Percentiles rank a stretch among this genome's conserved stretches.
phyloP scores from a whole-genome alignment of 1,140 invertebrate species.

The Lethrus apterus region DNA sequence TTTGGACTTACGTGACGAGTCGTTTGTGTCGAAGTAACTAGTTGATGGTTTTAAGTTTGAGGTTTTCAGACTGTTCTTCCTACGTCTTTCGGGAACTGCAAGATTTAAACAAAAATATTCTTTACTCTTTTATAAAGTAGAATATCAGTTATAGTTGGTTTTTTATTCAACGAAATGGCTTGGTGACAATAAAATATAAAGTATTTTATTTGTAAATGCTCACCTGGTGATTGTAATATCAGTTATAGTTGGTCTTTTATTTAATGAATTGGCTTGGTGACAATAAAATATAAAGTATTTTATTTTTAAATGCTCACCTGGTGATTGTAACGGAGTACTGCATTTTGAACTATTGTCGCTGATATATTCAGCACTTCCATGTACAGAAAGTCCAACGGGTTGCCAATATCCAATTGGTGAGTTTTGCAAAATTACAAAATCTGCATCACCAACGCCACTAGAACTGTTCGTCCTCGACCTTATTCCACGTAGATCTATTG shows the following conservation, averaged over 20 bases:
- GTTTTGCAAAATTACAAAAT: slow-evolving; percentile 49
- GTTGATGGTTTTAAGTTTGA: slow-evolving; percentile 25
- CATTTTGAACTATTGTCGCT: slow-evolving; percentile 39
- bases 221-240: no score
- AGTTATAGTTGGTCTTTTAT: no score
- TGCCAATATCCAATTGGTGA: slow-evolving; percentile 48
- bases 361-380: slow-evolving; percentile 31
- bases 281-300: background rate
- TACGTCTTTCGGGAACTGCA: slow-evolving; percentile 28
- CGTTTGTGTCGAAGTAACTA: slow-evolving; percentile 10
- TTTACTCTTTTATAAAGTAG: no score
- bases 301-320: slow-evolving; percentile 27
- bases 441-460: slow-evolving; percentile 41
- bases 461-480: slow-evolving; percentile 36
- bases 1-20: slow-evolving; percentile 21
- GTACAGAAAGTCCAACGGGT: slow-evolving; percentile 39
- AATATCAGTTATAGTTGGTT: no score
- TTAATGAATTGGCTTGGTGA: no score
- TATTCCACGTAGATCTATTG: background rate
- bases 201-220: background rate
- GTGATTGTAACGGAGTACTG: slow-evolving; percentile 42
- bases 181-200: no score
- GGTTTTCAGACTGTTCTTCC: slow-evolving; percentile 24
- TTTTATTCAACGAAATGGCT: no score
- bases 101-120: background rate